Evolutionary conservation across 2,888 invertebrate species (phyloP).

Genomic region (Epinotia bilunana): DNA sequence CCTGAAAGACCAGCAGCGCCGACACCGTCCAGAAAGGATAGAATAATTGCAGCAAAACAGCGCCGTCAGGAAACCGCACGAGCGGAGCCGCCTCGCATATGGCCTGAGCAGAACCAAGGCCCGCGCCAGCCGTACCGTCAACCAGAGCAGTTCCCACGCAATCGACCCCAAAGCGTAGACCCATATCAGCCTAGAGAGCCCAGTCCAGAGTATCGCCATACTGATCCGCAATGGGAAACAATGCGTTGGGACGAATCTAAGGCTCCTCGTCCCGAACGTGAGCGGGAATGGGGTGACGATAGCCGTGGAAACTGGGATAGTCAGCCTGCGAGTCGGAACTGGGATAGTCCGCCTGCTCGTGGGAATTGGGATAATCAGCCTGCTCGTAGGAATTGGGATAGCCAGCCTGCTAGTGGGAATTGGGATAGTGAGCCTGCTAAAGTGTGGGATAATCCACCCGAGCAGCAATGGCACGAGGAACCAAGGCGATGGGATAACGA

Average conservation of each 20-base stretch:
- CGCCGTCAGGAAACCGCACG: neutral
- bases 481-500: slow-evolving; percentile 7
- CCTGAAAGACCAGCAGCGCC: slow-evolving; percentile 14
- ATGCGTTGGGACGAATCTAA: slow-evolving; percentile 24
- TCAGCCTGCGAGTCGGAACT: neutral
- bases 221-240: slow-evolving; percentile 12
- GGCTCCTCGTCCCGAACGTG: neutral
- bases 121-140: slow-evolving; percentile 13
- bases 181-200: slow-evolving; percentile 7
- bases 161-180: neutral
- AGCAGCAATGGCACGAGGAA: slow-evolving; percentile 17
- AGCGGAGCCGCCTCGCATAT: neutral
- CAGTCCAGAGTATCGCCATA: neutral
- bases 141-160: slow-evolving; percentile 1
- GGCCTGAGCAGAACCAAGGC: slow-evolving; percentile 22
- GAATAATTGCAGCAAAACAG: neutral
- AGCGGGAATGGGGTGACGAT: slow-evolving; percentile 10
- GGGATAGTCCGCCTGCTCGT: neutral
- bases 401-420: no score
- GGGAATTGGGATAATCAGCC: slow-evolving; percentile 10
- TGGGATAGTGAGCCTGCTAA: neutral
- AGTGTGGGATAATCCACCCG: slow-evolving; percentile 14
- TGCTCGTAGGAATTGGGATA: neutral
- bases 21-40: slow-evolving; percentile 4
- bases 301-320: slow-evolving; percentile 13